Percentiles rank a stretch among this genome's conserved stretches.
Evolutionary conservation across 2,113 vertebrate species (phyloP).

Genomic region (Lathamus discolor): DNA sequence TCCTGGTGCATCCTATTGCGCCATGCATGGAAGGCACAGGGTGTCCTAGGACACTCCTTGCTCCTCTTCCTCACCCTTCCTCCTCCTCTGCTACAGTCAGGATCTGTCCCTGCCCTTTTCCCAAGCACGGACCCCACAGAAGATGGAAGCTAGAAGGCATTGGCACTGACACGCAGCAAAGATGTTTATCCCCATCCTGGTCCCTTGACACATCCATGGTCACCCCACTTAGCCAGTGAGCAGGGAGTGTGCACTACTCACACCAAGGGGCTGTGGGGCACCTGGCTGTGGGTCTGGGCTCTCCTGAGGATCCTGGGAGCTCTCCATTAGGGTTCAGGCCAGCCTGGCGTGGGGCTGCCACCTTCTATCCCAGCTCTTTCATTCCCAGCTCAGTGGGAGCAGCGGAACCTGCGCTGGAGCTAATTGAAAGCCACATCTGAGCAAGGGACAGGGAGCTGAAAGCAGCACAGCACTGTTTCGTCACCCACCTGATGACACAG

Average conservation of each 20-base stretch:
- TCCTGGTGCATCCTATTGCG: rapidly evolving
- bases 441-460: not conserved
- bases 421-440: not conserved
- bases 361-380: not conserved
- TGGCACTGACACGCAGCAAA: not conserved
- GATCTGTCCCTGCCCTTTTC: not conserved
- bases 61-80: not conserved
- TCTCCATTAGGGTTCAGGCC: rapidly evolving
- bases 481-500: not conserved
- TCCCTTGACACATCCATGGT: rapidly evolving
- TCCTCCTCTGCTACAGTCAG: not conserved
- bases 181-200: too few species aligned
- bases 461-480: not conserved
- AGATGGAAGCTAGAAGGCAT: not conserved
- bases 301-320: rapidly evolving
- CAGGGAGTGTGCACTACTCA: rapidly evolving
- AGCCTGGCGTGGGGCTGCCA: rapidly evolving
- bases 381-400: not conserved
- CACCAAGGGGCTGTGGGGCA: rapidly evolving
- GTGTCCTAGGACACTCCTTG: not conserved
- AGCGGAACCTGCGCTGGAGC: rapidly evolving
- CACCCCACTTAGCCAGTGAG: rapidly evolving
- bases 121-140: rapidly evolving
- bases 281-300: rapidly evolving
- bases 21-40: not conserved